Evolutionary conservation across 2,113 vertebrate genomes (phyloP).

Genomic region (Rhinolophus sinicus): DNA sequence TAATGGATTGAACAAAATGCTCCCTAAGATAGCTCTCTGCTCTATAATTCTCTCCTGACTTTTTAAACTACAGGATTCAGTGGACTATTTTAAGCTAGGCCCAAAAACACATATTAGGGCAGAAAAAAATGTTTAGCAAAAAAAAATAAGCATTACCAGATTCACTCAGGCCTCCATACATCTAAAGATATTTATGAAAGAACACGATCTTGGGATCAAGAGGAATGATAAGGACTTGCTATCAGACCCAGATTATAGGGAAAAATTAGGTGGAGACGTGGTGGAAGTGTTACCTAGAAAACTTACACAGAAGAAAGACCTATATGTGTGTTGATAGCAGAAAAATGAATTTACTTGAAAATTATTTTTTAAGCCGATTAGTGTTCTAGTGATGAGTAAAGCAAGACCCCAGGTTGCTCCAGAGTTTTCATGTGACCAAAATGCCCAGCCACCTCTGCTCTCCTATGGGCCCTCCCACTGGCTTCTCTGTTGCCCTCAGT

Average conservation of each 20-base stretch:
- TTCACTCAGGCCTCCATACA: neutral
- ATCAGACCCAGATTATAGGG: neutral
- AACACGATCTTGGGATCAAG: neutral
- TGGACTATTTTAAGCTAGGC: neutral
- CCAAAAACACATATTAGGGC: neutral
- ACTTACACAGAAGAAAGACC: neutral
- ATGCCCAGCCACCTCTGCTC: fast-evolving
- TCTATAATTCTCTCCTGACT: neutral
- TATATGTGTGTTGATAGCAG: neutral
- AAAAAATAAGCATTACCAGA: neutral
- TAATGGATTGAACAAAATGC: neutral
- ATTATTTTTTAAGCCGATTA: neutral
- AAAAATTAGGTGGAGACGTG: fast-evolving
- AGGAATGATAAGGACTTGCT: neutral
- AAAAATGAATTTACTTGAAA: neutral
- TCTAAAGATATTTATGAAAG: neutral
- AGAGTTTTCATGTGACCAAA: neutral
- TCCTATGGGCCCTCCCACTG: fast-evolving
- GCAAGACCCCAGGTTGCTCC: neutral
- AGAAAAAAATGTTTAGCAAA: slow-evolving; percentile 30
- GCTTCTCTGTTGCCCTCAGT: neutral
- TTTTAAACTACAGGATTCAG: neutral
- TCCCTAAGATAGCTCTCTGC: neutral
- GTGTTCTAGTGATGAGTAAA: neutral
- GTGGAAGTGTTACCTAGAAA: neutral